These are phyloP conservation scores for Ferdinandea cuprea DNA, from an alignment of 2,888 invertebrate genomes.

Conservation along the genomic window DNA sequence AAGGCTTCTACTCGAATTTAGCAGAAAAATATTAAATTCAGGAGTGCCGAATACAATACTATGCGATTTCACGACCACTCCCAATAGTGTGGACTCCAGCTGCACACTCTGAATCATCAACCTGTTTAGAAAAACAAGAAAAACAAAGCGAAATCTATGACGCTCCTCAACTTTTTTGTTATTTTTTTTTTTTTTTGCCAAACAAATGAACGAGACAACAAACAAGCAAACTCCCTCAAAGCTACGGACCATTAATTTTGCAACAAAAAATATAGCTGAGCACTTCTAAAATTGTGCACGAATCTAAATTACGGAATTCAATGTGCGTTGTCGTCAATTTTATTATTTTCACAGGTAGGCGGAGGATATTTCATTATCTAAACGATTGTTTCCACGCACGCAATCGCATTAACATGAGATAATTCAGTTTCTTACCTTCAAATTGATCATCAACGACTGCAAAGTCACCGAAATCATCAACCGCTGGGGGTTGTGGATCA, in stretches of 20 bases:
- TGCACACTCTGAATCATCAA: background rate
- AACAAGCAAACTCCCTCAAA: slow-evolving; percentile 3
- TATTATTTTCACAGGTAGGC: slow-evolving; percentile 38
- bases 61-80: background rate
- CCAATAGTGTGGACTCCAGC: background rate
- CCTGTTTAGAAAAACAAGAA: background rate
- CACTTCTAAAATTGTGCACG: slow-evolving; percentile 9
- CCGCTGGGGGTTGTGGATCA: slow-evolving; percentile 80
- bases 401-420: background rate
- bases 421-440: slow-evolving; percentile 59
- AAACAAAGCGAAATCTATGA: slow-evolving; percentile 3
- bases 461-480: slow-evolving; percentile 81
- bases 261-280: background rate
- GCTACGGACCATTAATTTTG: background rate
- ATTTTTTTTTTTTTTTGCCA: background rate
- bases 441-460: slow-evolving; percentile 75
- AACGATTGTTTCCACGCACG: background rate
- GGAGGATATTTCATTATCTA: background rate
- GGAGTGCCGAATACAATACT: too few species aligned
- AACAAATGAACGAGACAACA: slow-evolving; percentile 17
- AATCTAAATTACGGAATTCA: slow-evolving; percentile 22
- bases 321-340: slow-evolving; percentile 35
- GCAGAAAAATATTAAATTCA: too few species aligned
- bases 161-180: slow-evolving; percentile 17
- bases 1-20: too few species aligned